Conservation (phyloP, 2,888 invertebrate species). For the Eristalis tenax region DNA sequence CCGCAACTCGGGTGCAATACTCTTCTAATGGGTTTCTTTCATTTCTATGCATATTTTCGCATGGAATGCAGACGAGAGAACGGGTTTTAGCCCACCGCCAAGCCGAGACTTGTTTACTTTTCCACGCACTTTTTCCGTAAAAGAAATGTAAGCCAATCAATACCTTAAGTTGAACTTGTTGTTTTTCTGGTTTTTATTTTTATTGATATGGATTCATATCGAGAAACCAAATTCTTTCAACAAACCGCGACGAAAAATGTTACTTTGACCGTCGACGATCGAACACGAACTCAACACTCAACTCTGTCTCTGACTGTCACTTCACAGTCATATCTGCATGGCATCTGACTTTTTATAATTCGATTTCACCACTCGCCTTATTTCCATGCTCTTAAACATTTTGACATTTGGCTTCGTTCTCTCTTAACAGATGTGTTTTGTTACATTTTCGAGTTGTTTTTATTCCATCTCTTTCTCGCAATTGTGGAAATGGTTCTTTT, state of each 20-base stretch:
- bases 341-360: slow-evolving; percentile 2
- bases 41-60: slow-evolving; percentile 50
- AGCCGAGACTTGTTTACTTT: not conserved
- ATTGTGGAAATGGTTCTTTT: not conserved
- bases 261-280: slow-evolving; percentile 42
- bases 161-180: not conserved
- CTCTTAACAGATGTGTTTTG: slow-evolving; percentile 11
- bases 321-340: slow-evolving; percentile 29
- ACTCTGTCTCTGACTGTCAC: not conserved
- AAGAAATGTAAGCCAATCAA: not conserved
- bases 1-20: slow-evolving; percentile 65
- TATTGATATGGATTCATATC: not conserved
- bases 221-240: not conserved
- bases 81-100: slow-evolving; percentile 26
- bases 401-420: not conserved
- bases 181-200: not conserved
- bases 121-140: not conserved
- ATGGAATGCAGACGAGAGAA: slow-evolving; percentile 58
- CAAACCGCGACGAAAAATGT: slow-evolving; percentile 15
- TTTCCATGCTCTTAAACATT: slow-evolving; percentile 14
- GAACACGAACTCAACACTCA: slow-evolving; percentile 64
- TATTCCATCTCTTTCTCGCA: slow-evolving; percentile 22
- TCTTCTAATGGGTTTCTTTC: slow-evolving; percentile 27
- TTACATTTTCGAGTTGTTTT: slow-evolving; percentile 41
- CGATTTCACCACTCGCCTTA: slow-evolving; percentile 27